Percentiles rank a stretch among this genome's conserved stretches.
phyloP scores from a whole-genome alignment of 2,797 vertebrate genomes.

The Ciconia nigra region DNA sequence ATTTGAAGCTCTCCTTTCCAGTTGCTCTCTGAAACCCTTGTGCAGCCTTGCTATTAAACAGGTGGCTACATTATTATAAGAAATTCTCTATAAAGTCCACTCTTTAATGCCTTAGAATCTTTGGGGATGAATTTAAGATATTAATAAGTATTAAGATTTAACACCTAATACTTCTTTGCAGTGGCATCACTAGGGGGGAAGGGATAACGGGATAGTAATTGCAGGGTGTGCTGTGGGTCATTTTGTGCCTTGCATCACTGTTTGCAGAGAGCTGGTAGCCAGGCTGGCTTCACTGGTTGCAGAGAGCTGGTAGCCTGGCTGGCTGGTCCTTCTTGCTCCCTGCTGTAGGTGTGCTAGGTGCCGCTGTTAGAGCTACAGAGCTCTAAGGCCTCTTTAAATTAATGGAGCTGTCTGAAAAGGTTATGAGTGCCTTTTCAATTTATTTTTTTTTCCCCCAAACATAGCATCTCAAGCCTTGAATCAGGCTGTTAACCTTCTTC shows the following conservation, averaged over 20 bases:
- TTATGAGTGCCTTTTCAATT: neutral
- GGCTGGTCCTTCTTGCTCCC: neutral
- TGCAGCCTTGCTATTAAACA: neutral
- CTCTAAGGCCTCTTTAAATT: neutral
- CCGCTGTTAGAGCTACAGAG: neutral
- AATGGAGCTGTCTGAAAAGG: neutral
- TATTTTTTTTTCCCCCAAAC: neutral
- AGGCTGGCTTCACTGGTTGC: neutral
- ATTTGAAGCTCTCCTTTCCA: neutral
- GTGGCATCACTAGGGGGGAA: neutral
- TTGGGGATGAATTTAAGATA: neutral
- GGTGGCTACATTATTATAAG: neutral
- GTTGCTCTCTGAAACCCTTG: neutral
- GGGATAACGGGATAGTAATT: neutral
- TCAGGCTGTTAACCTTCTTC: neutral
- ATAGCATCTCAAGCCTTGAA: neutral
- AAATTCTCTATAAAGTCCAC: conserved; percentile 5
- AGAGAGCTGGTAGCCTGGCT: neutral
- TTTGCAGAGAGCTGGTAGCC: neutral
- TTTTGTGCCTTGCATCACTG: neutral
- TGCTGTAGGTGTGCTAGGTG: neutral
- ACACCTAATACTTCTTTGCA: neutral
- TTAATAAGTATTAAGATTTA: neutral
- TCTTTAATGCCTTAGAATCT: neutral
- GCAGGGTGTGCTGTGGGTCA: neutral